Evolutionary conservation across 2,797 vertebrate genomes (phyloP).

Genomic region (Enteromius mattozi): DNA sequence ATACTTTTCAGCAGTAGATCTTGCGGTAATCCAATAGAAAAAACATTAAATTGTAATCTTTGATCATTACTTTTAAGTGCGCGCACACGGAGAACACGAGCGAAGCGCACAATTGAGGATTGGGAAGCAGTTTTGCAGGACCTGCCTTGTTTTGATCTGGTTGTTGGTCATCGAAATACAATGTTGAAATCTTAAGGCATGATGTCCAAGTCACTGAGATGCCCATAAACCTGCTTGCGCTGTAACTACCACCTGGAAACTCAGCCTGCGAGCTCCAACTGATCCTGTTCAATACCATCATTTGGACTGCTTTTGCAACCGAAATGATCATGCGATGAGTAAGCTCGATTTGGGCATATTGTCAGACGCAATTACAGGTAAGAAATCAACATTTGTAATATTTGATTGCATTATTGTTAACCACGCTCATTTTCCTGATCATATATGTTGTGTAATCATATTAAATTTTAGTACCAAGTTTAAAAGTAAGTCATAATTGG

Average conservation of each 20-base stretch:
- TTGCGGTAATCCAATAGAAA: slow-evolving; percentile 1
- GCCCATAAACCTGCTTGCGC: slow-evolving; percentile 64
- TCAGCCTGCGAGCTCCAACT: slow-evolving; percentile 58
- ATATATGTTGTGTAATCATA: not conserved
- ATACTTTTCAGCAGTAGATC: slow-evolving; percentile 34
- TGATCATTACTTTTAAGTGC: slow-evolving; percentile 43
- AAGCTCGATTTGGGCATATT: slow-evolving; percentile 75
- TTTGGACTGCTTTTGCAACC: slow-evolving; percentile 71
- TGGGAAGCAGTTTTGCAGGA: slow-evolving; percentile 46
- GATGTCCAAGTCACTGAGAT: slow-evolving; percentile 64
- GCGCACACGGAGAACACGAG: slow-evolving; percentile 30
- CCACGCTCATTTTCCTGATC: not conserved
- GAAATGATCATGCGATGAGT: slow-evolving; percentile 83
- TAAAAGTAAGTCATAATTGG: slow-evolving; percentile 7
- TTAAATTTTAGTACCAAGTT: not conserved
- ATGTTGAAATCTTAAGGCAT: slow-evolving; percentile 45
- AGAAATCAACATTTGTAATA: slow-evolving; percentile 38
- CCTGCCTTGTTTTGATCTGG: slow-evolving; percentile 32
- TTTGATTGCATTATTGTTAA: not conserved
- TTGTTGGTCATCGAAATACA: slow-evolving; percentile 25
- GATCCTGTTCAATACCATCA: slow-evolving; percentile 33
- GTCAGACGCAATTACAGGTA: slow-evolving; percentile 80
- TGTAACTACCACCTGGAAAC: slow-evolving; percentile 73
- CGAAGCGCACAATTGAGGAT: slow-evolving; percentile 31
- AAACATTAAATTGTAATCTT: slow-evolving; percentile 2